phyloP scores from a whole-genome alignment of 2,888 invertebrate genomes.

The Dasysyrphus tricinctus region DNA sequence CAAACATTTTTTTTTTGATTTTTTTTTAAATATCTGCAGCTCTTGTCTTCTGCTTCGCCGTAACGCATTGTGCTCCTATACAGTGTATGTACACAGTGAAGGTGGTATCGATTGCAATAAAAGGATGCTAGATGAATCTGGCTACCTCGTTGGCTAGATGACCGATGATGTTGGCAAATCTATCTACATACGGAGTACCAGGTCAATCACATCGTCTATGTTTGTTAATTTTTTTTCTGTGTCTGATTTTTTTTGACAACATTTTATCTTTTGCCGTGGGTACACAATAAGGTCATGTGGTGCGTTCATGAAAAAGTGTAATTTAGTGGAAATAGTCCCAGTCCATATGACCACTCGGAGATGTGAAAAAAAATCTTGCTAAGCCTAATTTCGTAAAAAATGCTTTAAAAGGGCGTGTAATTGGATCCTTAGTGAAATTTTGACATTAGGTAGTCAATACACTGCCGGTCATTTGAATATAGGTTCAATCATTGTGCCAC shows the following conservation, averaged over 20 bases:
- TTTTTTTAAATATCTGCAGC: background rate
- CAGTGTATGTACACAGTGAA: background rate
- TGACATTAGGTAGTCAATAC: too few species aligned
- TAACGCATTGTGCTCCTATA: constrained; percentile 45
- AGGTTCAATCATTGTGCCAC: too few species aligned
- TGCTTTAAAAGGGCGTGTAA: too few species aligned
- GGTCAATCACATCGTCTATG: constrained; percentile 70
- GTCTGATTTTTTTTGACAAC: constrained; percentile 22
- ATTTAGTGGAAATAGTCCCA: background rate
- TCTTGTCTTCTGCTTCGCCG: background rate
- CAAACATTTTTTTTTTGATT: background rate
- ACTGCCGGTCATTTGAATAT: too few species aligned
- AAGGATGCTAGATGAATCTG: background rate
- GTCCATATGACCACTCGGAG: background rate
- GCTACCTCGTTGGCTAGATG: constrained; percentile 41
- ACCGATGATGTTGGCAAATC: constrained; percentile 27
- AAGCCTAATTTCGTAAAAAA: too few species aligned
- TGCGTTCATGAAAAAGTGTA: constrained; percentile 2
- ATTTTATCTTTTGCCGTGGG: background rate
- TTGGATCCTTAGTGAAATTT: too few species aligned
- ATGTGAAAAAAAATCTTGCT: background rate
- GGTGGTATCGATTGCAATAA: background rate
- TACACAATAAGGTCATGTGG: background rate
- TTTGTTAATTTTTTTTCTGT: constrained; percentile 56
- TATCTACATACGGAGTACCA: constrained; percentile 37